A percentile compares a stretch with the other conserved stretches of the same genome.
Evolutionary conservation across 1,140 invertebrate species (phyloP).

Genomic region (Zaprionus ghesquierei): DNA sequence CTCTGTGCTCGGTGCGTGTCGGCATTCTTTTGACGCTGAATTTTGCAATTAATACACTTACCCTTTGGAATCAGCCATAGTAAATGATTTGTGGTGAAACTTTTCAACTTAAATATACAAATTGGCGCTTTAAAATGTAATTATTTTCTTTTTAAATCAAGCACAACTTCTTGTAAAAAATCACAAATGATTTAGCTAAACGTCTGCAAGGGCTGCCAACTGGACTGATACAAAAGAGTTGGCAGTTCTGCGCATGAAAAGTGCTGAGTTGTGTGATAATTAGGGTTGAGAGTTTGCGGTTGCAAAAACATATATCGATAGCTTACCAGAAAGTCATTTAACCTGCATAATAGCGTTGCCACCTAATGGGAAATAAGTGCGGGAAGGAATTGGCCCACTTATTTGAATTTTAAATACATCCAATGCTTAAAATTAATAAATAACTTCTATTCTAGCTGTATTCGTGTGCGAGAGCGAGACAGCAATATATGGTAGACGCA

Average conservation of each 20-base stretch:
- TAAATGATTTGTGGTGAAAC: constrained; percentile 52
- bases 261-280: constrained; percentile 54
- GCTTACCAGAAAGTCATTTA: not conserved
- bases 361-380: not conserved
- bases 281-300: constrained; percentile 29
- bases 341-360: not conserved
- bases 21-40: constrained; percentile 36
- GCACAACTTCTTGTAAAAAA: constrained; percentile 49
- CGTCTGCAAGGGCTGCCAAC: constrained; percentile 43
- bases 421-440: too few relatives aligned
- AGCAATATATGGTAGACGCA: too few relatives aligned
- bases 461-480: too few relatives aligned
- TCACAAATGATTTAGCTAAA: constrained; percentile 62
- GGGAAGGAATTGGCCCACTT: not conserved
- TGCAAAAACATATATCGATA: constrained; percentile 13
- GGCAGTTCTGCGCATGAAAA: constrained; percentile 42
- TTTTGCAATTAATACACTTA: constrained; percentile 49
- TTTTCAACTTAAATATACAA: constrained; percentile 65
- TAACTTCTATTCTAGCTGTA: too few relatives aligned
- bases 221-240: constrained; percentile 16
- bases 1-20: constrained; percentile 19
- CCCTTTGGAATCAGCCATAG: constrained; percentile 72
- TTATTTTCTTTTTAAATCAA: constrained; percentile 36
- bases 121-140: constrained; percentile 33
- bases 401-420: not conserved